phyloP scores from a whole-genome alignment of 2,797 vertebrate genomes.

The Dryobates pubescens region DNA sequence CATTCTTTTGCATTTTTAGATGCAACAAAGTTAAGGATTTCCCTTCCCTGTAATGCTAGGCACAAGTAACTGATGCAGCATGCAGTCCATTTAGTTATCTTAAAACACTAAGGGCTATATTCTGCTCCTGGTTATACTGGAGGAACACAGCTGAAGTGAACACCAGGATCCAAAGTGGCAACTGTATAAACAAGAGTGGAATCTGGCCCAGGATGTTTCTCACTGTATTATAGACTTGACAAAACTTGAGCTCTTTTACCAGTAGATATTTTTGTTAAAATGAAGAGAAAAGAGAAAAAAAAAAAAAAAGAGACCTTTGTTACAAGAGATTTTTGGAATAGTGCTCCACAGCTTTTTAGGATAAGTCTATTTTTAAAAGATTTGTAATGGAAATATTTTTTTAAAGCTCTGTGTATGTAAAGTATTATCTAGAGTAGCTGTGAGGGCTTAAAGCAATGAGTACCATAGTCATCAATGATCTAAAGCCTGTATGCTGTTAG shows the following conservation, averaged over 20 bases:
- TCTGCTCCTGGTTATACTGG: slow-evolving; percentile 33
- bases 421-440: slow-evolving; percentile 30
- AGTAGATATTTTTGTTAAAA: slow-evolving; percentile 63
- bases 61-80: slow-evolving; percentile 20
- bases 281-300: not conserved
- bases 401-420: slow-evolving; percentile 60
- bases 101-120: slow-evolving; percentile 47
- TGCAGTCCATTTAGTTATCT: slow-evolving; percentile 43
- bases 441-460: not conserved
- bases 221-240: slow-evolving; percentile 13
- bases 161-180: not conserved
- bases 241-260: slow-evolving; percentile 50
- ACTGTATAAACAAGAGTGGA: slow-evolving; percentile 36
- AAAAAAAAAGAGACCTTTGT: slow-evolving; percentile 24
- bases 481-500: not conserved
- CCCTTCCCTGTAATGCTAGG: not conserved
- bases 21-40: slow-evolving; percentile 41
- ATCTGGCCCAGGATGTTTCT: slow-evolving; percentile 10
- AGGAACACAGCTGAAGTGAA: not conserved
- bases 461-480: not conserved
- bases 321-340: slow-evolving; percentile 63
- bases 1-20: slow-evolving; percentile 29
- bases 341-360: slow-evolving; percentile 67
- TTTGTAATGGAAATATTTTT: slow-evolving; percentile 73
- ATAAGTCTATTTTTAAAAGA: slow-evolving; percentile 70